Percentiles rank a stretch among this genome's conserved stretches.
phyloP scores from a whole-genome alignment of 2,113 vertebrate genomes.

The Cyanoramphus novaezelandiae region DNA sequence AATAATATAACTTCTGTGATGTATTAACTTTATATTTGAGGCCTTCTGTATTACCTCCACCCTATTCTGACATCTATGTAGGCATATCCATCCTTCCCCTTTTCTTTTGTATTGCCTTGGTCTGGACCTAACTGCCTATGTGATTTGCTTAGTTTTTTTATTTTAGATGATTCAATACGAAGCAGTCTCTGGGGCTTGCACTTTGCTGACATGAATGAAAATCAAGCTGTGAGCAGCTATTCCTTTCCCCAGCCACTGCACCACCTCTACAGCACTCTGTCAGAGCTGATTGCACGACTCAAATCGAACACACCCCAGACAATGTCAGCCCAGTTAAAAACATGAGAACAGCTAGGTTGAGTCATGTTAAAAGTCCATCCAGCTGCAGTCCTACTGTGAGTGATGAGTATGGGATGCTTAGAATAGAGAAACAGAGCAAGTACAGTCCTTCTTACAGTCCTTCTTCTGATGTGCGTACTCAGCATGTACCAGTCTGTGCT shows the following conservation, averaged over 20 bases:
- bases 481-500: neutral
- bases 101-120: constrained; percentile 12
- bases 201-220: constrained; percentile 17
- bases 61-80: neutral
- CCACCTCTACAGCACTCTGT: neutral
- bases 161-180: neutral
- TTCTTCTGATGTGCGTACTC: neutral
- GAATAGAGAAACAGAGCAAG: neutral
- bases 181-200: constrained; percentile 1
- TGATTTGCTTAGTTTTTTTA: neutral
- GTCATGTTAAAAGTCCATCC: constrained; percentile 22
- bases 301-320: constrained; percentile 5
- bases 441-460: neutral
- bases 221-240: constrained; percentile 16
- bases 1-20: neutral
- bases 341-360: constrained; percentile 8
- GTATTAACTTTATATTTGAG: neutral
- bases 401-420: neutral
- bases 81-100: neutral
- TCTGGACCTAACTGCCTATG: neutral
- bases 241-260: neutral
- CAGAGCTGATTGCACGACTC: constrained; percentile 3
- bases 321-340: constrained; percentile 26
- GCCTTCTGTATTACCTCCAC: neutral
- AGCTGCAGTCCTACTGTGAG: neutral